phyloP scores from a whole-genome alignment of 2,797 vertebrate species.

The Philypnodon macrostomus region DNA sequence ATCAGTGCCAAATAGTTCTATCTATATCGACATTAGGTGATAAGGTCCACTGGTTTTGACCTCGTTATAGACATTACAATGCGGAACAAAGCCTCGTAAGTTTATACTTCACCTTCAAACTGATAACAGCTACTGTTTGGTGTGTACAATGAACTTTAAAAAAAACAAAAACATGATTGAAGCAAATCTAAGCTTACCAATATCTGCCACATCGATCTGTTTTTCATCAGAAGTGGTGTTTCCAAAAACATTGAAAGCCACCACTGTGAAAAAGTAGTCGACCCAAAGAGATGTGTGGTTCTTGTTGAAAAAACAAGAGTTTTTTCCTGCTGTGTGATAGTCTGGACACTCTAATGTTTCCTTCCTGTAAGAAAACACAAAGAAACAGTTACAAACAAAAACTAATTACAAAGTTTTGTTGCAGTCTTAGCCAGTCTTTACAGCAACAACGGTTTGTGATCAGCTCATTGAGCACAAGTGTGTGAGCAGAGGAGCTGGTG shows the following conservation, averaged over 20 bases:
- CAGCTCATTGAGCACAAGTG: slow-evolving; percentile 22
- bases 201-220: slow-evolving; percentile 81
- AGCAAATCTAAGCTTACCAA: slow-evolving; percentile 78
- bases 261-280: slow-evolving; percentile 81
- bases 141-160: background rate
- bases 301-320: slow-evolving; percentile 89
- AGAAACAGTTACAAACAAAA: background rate
- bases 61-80: background rate
- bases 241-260: slow-evolving; percentile 82
- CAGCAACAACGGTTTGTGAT: slow-evolving; percentile 33
- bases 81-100: background rate
- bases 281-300: slow-evolving; percentile 82
- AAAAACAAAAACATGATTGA: no score
- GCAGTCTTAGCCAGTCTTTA: no score
- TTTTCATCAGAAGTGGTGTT: slow-evolving; percentile 76
- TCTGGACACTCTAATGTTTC: slow-evolving; percentile 83
- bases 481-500: slow-evolving; percentile 25
- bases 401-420: no score
- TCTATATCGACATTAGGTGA: background rate
- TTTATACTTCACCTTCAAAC: background rate
- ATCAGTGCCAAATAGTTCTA: slow-evolving; percentile 1
- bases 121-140: background rate
- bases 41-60: background rate
- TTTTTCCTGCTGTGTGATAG: slow-evolving; percentile 81
- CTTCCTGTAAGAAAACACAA: slow-evolving; percentile 59